A percentile compares a stretch with the other conserved stretches of the same genome.
These are phyloP conservation scores for Drosophila leontia DNA, from an alignment of 1,140 invertebrate genomes.

Conservation along the genomic window DNA sequence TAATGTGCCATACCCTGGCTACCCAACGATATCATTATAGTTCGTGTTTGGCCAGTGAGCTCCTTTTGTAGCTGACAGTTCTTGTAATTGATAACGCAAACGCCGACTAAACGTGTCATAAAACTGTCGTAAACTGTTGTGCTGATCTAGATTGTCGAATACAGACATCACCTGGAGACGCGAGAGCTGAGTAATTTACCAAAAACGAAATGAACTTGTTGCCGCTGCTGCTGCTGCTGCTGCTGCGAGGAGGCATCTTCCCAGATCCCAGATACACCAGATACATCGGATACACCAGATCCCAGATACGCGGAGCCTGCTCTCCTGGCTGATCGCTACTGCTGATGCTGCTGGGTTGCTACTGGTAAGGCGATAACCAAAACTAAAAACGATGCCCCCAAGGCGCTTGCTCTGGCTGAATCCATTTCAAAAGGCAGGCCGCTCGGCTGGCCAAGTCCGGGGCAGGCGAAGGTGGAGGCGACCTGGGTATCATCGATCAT, in stretches of 20 bases:
- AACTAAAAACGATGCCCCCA: slow-evolving; percentile 77
- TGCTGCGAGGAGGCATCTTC: slow-evolving; percentile 46
- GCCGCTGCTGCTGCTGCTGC: slow-evolving; percentile 50
- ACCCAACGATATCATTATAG: slow-evolving; percentile 23
- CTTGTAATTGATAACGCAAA: slow-evolving; percentile 72
- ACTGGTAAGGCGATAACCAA: slow-evolving; percentile 74
- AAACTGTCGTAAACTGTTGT: slow-evolving; percentile 69
- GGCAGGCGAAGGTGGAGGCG: slow-evolving; percentile 41
- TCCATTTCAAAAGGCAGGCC: slow-evolving; percentile 60
- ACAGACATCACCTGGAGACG: slow-evolving; percentile 71
- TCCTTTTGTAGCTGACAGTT: slow-evolving; percentile 72
- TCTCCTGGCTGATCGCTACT: slow-evolving; percentile 39
- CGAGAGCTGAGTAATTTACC: slow-evolving; percentile 68
- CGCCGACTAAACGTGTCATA: slow-evolving; percentile 70
- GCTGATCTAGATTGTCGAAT: slow-evolving; percentile 80
- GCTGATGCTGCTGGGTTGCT: slow-evolving; percentile 11
- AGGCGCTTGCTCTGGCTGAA: slow-evolving; percentile 65
- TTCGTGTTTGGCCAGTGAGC: slow-evolving; percentile 21
- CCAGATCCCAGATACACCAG: slow-evolving; percentile 45
- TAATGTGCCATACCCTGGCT: slow-evolving; percentile 7
- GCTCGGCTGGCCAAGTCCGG: slow-evolving; percentile 24
- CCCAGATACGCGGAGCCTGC: slow-evolving; percentile 27
- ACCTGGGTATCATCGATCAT: slow-evolving; percentile 82
- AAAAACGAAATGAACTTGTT: slow-evolving; percentile 81
- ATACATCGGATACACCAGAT: slow-evolving; percentile 31